Evolutionary conservation across 2,797 vertebrate genomes (phyloP), one percentile per base, ranked within the genome.

Genomic region (Atherinosoma microstoma): DNA sequence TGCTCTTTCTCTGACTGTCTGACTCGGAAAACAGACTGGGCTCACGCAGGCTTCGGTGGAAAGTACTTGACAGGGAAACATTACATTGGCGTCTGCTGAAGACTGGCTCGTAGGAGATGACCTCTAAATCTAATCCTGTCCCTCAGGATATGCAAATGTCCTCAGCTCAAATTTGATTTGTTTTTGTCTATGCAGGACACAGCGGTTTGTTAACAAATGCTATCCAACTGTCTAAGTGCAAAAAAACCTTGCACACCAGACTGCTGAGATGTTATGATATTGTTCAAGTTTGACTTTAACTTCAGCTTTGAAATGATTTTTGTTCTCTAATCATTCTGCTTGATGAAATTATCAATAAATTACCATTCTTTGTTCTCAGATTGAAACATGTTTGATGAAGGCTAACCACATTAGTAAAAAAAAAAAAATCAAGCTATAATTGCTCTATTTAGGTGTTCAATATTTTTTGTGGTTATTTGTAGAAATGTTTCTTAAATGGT

Each of bases 71-170:
- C 90, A 89, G 83, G 82, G 85, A 90, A 90, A 90, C 87, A 90
- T 88, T 87, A 83, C 85, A 77, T 87, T 63, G 85, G 79, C 49
- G 78, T 90, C 89, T 92, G 86, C 84, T 76, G 87, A 93, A 92
- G 85, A 90, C 89, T 42, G 68, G 76, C 85, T 89, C 85, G 78
- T 89, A 88, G 87, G 82, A 84, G 90, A 93, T 92, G 90, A 92
- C 92, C 91, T 94, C 93, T 92, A 93, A 93, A 93, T 93, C 87
- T 93, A 95, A 94, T 94, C 91, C 92, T 83, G 83, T 94, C 92
- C 89, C 91, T 84, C 68, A 91, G 93, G 93, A 88, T 91, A 91
- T 92, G 91, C 89, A 94, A 92, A 95, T 94, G 91, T 93, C 86
- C 81, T 92, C 83, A 54, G 88, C 90, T 94, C 90, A 93, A 92